Percentiles rank a stretch among this genome's conserved stretches.
phyloP scores from a whole-genome alignment of 2,888 invertebrate genomes.

The Catocala fraxini region DNA sequence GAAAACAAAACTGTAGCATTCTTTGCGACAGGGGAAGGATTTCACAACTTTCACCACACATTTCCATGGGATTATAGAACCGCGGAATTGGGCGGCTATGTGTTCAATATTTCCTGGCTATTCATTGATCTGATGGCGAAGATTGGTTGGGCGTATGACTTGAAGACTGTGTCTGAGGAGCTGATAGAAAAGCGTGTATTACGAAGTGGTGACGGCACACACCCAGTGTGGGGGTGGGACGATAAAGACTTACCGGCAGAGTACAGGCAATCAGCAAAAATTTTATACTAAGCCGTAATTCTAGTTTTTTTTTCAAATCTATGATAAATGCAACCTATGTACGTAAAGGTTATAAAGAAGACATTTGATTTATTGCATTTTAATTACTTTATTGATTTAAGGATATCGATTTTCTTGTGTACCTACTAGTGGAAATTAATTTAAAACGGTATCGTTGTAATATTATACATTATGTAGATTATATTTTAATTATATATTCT shows the following conservation, averaged over 20 bases:
- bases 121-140: constrained; percentile 49
- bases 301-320: background rate
- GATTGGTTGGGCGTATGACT: constrained; percentile 21
- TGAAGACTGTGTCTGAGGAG: constrained; percentile 32
- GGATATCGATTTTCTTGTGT: too few relatives aligned
- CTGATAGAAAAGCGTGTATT: constrained; percentile 11
- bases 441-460: too few relatives aligned
- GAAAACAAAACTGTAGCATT: constrained; percentile 51
- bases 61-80: constrained; percentile 65
- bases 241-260: background rate
- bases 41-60: constrained; percentile 65
- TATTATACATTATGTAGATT: too few relatives aligned
- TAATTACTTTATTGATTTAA: too few relatives aligned
- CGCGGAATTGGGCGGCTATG: constrained; percentile 44
- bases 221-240: background rate
- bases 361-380: too few relatives aligned
- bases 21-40: constrained; percentile 58
- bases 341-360: too few relatives aligned
- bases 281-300: background rate
- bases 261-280: background rate
- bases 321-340: too few relatives aligned
- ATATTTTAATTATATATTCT: too few relatives aligned
- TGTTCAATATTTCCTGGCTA: constrained; percentile 40
- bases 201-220: background rate
- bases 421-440: too few relatives aligned